Evolutionary conservation across 1,140 invertebrate species (phyloP), one percentile per base, ranked within the genome.

Genomic region (Uloborus diversus): DNA sequence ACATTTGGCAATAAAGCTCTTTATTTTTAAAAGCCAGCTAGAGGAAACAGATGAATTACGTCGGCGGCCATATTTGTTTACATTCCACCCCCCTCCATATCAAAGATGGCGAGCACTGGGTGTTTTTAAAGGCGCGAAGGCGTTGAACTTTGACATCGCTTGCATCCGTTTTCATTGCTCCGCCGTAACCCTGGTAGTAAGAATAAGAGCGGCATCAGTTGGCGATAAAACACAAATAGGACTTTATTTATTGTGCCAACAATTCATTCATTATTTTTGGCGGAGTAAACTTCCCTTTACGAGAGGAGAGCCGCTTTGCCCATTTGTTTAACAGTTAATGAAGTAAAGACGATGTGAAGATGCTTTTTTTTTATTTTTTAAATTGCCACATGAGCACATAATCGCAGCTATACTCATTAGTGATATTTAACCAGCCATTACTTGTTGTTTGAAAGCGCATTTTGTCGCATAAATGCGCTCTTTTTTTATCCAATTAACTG

Each of bases 321-420:
- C 49, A 73, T 73, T 73, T 73, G 62, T 73, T 73, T 73, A 61
- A 32, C 66, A 56, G 51, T 73, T 73, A 70, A 70, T 70, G 69
- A 59, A 59, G 57, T 61, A 61, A 47, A 61, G 69, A 73, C 61
- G 69, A 61, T 59, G 69, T 17, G 5, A n/a, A n/a, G n/a, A n/a
- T n/a, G n/a, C n/a, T n/a, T n/a, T n/a, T n/a, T n/a, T n/a, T n/a
- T n/a, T n/a, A n/a, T n/a, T 9, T 53, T 53, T 5, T 53, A 20
- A 17, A 14, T 70, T 51, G 23, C 51, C 11, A 23, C 47, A 27
- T 32, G 37, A n/a, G 42, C 27, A 7, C 32, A 57, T 57, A 27
- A 25, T 53, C 42, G 47, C 32, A 68, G 37, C 42, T 14, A 11
- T 57, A 70, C 33, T 70, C 68, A 57, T 70, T 53, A 70, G 68